Evolutionary conservation across 2,888 invertebrate species (phyloP), one percentile per base, ranked within the genome.

Genomic region (Cephus runcator): DNA sequence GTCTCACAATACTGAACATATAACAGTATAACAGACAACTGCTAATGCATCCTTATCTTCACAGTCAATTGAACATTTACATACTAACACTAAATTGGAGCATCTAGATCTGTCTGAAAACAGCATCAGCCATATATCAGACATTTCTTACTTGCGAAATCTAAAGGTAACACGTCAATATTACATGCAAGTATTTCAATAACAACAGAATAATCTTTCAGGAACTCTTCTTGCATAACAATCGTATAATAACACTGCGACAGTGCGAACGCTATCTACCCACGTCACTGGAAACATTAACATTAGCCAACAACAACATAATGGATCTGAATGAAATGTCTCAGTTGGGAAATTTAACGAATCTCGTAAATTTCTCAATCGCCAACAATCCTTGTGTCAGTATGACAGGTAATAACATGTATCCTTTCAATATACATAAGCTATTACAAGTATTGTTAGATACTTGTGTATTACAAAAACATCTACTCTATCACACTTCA

Each of bases 91-190:
- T 73, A 95, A 96, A 88, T 92, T 98, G 90, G 96, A 97, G 90
- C 94, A 95, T 90, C 92, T 98, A 85, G 98, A 98, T 92, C 92
- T 98, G 84, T 97, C 98, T 4, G 97, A 97, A 90, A 98, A 98
- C 91, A 95, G 95, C 90, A 97, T 98, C 87, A 94, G 96, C 77
- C 95, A 95, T 87, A 94, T 98, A 81, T 95, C 96, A 83, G 98
- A 98, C 92, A 94, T 98, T 83, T 96, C 97, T 34, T 95, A 95
- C 91, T 92, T 98, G 86, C 95, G 95, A 88, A 94, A 93, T 89
- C 93, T 98, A 76, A 97, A 97, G 95, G 97, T 97, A 93, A 92
- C 31, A 30, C 12, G 12, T 33, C 4, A 34, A 11, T 71, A 30
- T 31, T 35, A 75, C 73, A 31, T 71, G 31, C 71, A 71, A 71